Percentiles rank a stretch among this genome's conserved stretches.
Conservation (phyloP, 2,888 invertebrate species). For the Lasius fuliginosus region DNA sequence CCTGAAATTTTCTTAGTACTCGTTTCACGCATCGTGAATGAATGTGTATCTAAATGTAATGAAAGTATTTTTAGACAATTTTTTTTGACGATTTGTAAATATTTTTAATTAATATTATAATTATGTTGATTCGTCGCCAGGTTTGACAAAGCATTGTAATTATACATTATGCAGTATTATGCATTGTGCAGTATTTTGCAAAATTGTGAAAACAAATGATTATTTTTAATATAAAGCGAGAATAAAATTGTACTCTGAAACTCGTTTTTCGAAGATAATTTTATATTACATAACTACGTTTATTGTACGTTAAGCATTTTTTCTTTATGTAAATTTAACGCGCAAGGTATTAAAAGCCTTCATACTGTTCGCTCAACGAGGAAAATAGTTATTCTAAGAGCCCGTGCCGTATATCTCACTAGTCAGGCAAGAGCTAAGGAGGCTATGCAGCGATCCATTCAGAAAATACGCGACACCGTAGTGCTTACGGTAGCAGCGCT, state of each 20-base stretch:
- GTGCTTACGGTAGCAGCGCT: constrained; percentile 55
- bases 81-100: neutral
- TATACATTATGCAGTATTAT: neutral
- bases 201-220: neutral
- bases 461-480: constrained; percentile 57
- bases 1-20: constrained; percentile 50
- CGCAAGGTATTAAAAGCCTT: constrained; percentile 33
- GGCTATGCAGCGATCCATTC: constrained; percentile 57
- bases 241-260: neutral
- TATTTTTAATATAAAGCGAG: neutral
- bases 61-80: neutral
- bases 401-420: constrained; percentile 46
- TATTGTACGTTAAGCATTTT: neutral
- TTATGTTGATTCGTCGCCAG: neutral
- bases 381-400: constrained; percentile 55
- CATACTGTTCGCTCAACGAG: constrained; percentile 38
- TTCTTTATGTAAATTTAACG: constrained; percentile 48
- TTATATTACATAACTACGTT: neutral
- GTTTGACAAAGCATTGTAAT: neutral
- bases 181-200: neutral
- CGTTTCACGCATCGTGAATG: constrained; percentile 44
- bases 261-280: neutral
- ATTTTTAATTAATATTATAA: neutral
- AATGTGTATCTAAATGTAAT: constrained; percentile 5
- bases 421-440: constrained; percentile 56